These are phyloP conservation scores for Pipra filicauda DNA, from an alignment of 2,113 vertebrate species.

Conservation along the genomic window DNA sequence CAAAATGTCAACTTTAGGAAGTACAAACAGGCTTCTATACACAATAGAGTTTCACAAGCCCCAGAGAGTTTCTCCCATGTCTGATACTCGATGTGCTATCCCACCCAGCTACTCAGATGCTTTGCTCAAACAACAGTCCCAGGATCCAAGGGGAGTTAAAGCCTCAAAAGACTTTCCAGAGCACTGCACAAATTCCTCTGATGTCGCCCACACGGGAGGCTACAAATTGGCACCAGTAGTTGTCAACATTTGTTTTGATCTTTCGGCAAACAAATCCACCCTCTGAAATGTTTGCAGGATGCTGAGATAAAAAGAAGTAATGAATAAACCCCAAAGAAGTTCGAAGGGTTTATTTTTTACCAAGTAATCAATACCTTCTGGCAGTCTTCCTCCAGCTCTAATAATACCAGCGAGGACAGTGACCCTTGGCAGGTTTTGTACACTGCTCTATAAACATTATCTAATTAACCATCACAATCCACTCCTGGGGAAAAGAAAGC, in stretches of 20 bases:
- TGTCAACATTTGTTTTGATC: slow-evolving; percentile 50
- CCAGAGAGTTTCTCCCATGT: background rate
- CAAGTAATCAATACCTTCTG: slow-evolving; percentile 45
- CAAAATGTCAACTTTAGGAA: background rate
- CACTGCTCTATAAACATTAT: background rate
- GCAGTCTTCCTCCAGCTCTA: slow-evolving; percentile 5
- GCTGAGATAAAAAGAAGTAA: background rate
- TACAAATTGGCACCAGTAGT: slow-evolving; percentile 26
- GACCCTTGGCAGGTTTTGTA: background rate
- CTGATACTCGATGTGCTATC: background rate
- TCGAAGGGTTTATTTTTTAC: slow-evolving; percentile 53
- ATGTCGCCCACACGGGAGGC: background rate
- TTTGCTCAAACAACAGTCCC: background rate
- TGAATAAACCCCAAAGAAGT: background rate
- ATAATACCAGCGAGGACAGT: background rate
- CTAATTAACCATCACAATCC: background rate
- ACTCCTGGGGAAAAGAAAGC: background rate
- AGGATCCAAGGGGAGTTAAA: background rate
- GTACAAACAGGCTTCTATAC: background rate
- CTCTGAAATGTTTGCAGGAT: slow-evolving; percentile 34
- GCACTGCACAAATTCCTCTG: background rate
- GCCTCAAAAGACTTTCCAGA: background rate
- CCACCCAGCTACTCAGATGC: background rate
- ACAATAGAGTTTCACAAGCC: background rate
- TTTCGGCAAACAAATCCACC: slow-evolving; percentile 54